Base-by-base conservation (phyloP, 2,113 vertebrate species). In the Pandion haliaetus region DNA sequence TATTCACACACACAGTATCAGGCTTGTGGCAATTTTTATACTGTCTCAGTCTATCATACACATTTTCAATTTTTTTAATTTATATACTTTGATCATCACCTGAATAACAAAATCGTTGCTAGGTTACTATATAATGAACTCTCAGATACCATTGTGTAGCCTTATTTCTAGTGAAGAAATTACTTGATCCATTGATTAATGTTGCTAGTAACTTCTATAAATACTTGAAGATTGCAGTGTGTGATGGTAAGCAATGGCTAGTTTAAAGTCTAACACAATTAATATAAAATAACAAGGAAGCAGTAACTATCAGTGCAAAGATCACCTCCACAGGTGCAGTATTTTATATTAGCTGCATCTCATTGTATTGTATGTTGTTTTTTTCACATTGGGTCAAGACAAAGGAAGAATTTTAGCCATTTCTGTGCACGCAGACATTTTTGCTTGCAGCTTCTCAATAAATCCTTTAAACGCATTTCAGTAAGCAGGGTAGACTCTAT, bases 91-190 rank as follows among this genome's bases (percentile, higher is more conserved):
- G 32, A 47, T 94, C 57, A 82, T 29, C 52, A 82, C 42, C 8
- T 34, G 29, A 17, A 49, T 45, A 88, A 57, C 16, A 50, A 92
- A 83, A 69, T 50, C 0, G 10, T 86, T 96, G 55, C 65, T 59
- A 82, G 31, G 74, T 86, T 93, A 84, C 69, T 67, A 8, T 42
- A 29, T 10, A 74, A 19, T 67, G 31, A 87, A 77, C 24, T 55
- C 47, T 71, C 36, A 72, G 26, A 69, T 50, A 63, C 10, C 0
- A 0, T 40, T 49, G 8, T 59, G 44, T 55, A 47, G 15, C 7
- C 19, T 67, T 84, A 47, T 82, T 91, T 90, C 26, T 82, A 19
- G 12, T 17, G 66, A 71, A 88, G 34, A 55, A 87, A 59, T n/a
- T 59, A 63, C 49, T 32, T 79, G 62, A 44, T 72, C 71, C 12